These are phyloP conservation scores for Cyphomyrus plagiostoma DNA, from an alignment of 2,113 vertebrate genomes.

Conservation along the genomic window DNA sequence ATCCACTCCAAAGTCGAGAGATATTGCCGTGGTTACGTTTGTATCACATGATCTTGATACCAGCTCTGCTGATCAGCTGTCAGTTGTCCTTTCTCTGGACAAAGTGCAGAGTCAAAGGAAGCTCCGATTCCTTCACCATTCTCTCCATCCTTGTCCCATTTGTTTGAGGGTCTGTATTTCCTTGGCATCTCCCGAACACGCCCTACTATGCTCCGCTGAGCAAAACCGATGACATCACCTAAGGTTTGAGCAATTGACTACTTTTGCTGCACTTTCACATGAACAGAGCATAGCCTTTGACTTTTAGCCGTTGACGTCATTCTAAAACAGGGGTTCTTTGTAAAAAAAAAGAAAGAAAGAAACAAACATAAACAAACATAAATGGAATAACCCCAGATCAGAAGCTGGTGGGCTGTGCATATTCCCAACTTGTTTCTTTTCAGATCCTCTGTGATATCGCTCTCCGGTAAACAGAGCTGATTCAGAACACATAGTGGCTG, in stretches of 20 bases:
- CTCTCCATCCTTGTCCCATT: not conserved
- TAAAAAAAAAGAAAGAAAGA: not conserved
- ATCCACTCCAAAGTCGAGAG: not conserved
- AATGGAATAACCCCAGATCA: not conserved
- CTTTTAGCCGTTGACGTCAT: not conserved
- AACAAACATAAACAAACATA: not conserved
- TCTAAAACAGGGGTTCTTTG: not conserved
- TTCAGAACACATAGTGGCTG: constrained; percentile 33
- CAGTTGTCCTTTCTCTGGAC: not conserved
- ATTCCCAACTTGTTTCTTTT: constrained; percentile 52
- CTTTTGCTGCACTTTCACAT: not conserved
- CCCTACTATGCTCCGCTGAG: not conserved
- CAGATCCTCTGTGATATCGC: constrained; percentile 47
- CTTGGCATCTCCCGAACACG: not conserved
- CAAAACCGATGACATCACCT: not conserved
- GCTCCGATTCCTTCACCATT: not conserved
- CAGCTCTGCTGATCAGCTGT: not conserved
- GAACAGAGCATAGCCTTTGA: not conserved
- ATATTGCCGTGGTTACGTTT: not conserved
- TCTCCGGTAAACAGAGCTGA: constrained; percentile 48
- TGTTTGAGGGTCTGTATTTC: not conserved
- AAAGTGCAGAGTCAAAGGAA: not conserved
- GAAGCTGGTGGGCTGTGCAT: constrained; percentile 40
- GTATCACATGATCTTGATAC: not conserved
- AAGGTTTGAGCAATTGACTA: not conserved